Evolutionary conservation across 2,113 vertebrate genomes (phyloP).

Genomic region (Siniperca chuatsi): DNA sequence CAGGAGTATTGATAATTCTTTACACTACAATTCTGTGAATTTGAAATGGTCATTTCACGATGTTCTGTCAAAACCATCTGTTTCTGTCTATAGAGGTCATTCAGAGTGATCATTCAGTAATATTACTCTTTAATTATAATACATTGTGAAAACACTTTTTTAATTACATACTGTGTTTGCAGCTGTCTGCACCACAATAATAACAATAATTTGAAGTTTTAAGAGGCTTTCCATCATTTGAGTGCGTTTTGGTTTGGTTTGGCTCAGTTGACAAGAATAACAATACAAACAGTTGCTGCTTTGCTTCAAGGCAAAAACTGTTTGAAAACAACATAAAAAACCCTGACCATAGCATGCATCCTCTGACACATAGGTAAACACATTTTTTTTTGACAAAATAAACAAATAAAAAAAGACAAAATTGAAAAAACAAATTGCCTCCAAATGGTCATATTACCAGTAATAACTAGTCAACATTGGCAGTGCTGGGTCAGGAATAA

Average conservation of each 20-base stretch:
- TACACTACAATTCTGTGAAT: not conserved
- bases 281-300: not conserved
- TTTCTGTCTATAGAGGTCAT: not conserved
- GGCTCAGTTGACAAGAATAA: not conserved
- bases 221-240: not conserved
- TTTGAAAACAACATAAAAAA: not conserved
- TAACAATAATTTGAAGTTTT: not conserved
- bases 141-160: not conserved
- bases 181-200: not conserved
- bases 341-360: not conserved
- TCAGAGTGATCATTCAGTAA: not conserved
- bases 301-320: not conserved
- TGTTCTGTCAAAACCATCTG: not conserved
- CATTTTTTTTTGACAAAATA: not conserved
- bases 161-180: not conserved
- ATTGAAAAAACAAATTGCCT: not conserved
- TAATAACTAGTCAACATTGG: not conserved
- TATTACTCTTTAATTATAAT: not conserved
- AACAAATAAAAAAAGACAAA: slow-evolving; percentile 2
- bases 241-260: slow-evolving; percentile 7
- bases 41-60: not conserved
- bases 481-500: not conserved
- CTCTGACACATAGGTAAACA: not conserved
- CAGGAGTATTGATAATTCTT: not conserved
- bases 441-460: not conserved